A percentile compares a stretch with the other conserved stretches of the same genome.
phyloP scores from a whole-genome alignment of 2,888 invertebrate species.

The Pterostichus niger region DNA sequence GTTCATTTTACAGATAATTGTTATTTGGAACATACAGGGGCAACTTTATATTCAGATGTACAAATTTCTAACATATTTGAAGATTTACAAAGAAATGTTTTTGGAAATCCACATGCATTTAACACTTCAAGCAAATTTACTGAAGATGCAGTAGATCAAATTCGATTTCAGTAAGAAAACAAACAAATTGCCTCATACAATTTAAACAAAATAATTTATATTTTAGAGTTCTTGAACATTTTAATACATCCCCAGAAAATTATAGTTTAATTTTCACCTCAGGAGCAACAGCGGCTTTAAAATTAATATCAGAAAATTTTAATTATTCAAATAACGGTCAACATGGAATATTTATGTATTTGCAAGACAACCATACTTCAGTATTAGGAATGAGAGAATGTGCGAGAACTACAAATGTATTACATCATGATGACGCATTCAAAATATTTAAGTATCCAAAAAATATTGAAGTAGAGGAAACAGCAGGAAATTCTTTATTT shows the following conservation, averaged over 20 bases:
- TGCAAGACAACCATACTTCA: constrained; percentile 96
- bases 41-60: constrained; percentile 88
- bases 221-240: constrained; percentile 88
- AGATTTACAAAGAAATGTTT: constrained; percentile 86
- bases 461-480: constrained; percentile 74
- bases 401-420: constrained; percentile 80
- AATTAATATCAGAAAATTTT: constrained; percentile 91
- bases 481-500: constrained; percentile 81
- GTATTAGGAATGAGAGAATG: constrained; percentile 94
- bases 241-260: constrained; percentile 88
- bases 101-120: constrained; percentile 93
- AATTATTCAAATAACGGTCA: constrained; percentile 77
- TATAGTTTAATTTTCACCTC: constrained; percentile 96
- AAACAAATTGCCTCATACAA: constrained; percentile 40
- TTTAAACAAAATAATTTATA: constrained; percentile 60
- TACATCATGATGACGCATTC: constrained; percentile 81
- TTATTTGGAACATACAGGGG: constrained; percentile 95
- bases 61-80: constrained; percentile 84
- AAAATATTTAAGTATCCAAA: constrained; percentile 72
- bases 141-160: constrained; percentile 91
- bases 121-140: constrained; percentile 87
- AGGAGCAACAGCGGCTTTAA: constrained; percentile 93
- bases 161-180: constrained; percentile 83
- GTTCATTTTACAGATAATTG: constrained; percentile 80
- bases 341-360: constrained; percentile 86